A percentile compares a stretch with the other conserved stretches of the same genome.
Conservation (phyloP, 2,888 invertebrate genomes). For the Eretmocerus hayati region DNA sequence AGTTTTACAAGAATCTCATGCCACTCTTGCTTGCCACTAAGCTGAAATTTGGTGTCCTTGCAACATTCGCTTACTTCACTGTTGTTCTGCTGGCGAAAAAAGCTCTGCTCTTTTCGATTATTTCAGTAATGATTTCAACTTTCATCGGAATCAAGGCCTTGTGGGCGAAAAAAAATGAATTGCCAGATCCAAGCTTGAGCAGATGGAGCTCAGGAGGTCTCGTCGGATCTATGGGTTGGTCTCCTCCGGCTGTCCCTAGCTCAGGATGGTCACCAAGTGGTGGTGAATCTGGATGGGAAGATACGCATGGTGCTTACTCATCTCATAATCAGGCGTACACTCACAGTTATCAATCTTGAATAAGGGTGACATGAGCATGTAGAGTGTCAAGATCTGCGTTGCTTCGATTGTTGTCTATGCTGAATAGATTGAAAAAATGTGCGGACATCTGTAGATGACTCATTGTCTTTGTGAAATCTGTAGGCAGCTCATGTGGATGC, state of each 20-base stretch:
- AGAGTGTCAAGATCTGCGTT: too few relatives aligned
- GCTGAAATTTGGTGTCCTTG: slow-evolving; percentile 53
- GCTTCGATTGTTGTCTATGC: too few relatives aligned
- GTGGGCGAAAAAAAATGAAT: not conserved
- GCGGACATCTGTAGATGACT: too few relatives aligned
- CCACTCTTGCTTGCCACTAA: slow-evolving; percentile 56
- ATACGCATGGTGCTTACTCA: slow-evolving; percentile 21
- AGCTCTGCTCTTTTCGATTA: slow-evolving; percentile 54
- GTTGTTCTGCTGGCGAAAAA: slow-evolving; percentile 59
- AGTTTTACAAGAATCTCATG: slow-evolving; percentile 50
- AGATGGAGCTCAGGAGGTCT: slow-evolving; percentile 32
- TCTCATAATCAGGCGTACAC: slow-evolving; percentile 39
- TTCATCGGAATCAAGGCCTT: slow-evolving; percentile 38
- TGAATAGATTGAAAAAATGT: too few relatives aligned
- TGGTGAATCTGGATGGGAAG: slow-evolving; percentile 37
- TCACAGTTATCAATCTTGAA: too few relatives aligned
- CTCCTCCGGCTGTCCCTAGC: not conserved
- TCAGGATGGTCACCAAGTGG: slow-evolving; percentile 31
- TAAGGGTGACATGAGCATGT: too few relatives aligned
- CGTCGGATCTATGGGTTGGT: slow-evolving; percentile 22
- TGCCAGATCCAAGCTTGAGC: slow-evolving; percentile 18
- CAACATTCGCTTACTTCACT: slow-evolving; percentile 52
- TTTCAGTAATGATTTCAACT: slow-evolving; percentile 55
- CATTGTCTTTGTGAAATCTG: too few relatives aligned
- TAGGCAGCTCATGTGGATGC: too few relatives aligned